A percentile compares a stretch with the other conserved stretches of the same genome.
Evolutionary conservation across 2,113 vertebrate species (phyloP).

Genomic region (Microcebus tavaratra): DNA sequence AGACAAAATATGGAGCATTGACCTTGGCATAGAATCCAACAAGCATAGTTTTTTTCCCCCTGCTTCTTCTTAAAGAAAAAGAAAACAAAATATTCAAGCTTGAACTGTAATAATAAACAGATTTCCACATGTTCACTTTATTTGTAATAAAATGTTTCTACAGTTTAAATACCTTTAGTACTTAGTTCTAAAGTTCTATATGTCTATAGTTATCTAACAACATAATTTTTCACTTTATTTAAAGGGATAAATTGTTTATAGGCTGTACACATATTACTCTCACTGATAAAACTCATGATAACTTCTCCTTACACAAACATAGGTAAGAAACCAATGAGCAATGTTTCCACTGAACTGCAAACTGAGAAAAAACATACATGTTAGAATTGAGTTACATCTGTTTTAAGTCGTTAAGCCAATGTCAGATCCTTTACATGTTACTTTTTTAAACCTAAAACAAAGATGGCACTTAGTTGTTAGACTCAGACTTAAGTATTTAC

Average conservation of each 20-base stretch:
- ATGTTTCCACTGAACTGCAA: neutral
- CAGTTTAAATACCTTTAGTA: neutral
- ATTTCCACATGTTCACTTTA: neutral
- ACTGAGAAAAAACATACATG: neutral
- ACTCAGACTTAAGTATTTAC: neutral
- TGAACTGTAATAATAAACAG: conserved; percentile 9
- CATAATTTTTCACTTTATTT: neutral
- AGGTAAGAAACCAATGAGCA: neutral
- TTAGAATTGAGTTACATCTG: neutral
- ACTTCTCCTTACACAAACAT: neutral
- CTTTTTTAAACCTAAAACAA: neutral
- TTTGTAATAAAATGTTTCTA: neutral
- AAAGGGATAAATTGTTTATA: neutral
- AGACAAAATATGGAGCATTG: conserved; percentile 52
- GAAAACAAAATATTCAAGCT: conserved; percentile 61
- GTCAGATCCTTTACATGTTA: neutral
- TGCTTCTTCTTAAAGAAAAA: conserved; percentile 42
- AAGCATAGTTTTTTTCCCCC: neutral
- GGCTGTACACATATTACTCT: neutral
- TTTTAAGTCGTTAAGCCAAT: neutral
- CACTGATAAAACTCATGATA: conserved; percentile 11
- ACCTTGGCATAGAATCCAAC: neutral
- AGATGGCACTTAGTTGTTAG: neutral
- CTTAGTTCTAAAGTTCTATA: neutral
- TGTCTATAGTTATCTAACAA: neutral